Conservation (phyloP, 2,888 invertebrate genomes). For the Panopea generosa region DNA sequence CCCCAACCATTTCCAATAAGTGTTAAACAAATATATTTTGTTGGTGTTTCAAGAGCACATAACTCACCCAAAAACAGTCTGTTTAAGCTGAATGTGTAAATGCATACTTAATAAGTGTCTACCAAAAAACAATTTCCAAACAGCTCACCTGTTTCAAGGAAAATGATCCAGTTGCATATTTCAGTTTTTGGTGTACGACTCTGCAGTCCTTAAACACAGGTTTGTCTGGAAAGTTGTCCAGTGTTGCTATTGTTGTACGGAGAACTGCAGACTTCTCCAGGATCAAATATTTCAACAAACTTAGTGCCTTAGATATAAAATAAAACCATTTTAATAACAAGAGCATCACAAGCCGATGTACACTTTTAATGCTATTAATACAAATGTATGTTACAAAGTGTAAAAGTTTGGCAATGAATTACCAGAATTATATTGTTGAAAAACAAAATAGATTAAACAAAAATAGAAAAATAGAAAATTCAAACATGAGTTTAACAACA, state of each 20-base stretch:
- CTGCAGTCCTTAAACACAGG: slow-evolving; percentile 57
- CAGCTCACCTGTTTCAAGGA: slow-evolving; percentile 65
- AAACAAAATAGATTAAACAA: background rate
- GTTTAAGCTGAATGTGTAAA: too few species aligned
- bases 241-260: slow-evolving; percentile 57
- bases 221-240: slow-evolving; percentile 79
- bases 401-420: too few species aligned
- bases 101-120: too few species aligned
- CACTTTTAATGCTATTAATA: background rate
- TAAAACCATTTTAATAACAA: too few species aligned
- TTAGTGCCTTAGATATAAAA: slow-evolving; percentile 59
- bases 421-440: too few species aligned
- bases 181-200: slow-evolving; percentile 65
- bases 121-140: too few species aligned
- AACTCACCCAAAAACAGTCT: too few species aligned
- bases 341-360: too few species aligned
- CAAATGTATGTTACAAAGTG: background rate
- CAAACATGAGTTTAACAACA: background rate
- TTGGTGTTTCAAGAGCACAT: too few species aligned
- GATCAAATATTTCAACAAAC: slow-evolving; percentile 69
- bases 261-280: slow-evolving; percentile 70
- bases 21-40: too few species aligned
- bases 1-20: too few species aligned
- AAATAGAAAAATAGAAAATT: background rate
- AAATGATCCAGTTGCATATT: slow-evolving; percentile 63